phyloP scores from a whole-genome alignment of 2,888 invertebrate species.

The Ectobius pallidus region DNA sequence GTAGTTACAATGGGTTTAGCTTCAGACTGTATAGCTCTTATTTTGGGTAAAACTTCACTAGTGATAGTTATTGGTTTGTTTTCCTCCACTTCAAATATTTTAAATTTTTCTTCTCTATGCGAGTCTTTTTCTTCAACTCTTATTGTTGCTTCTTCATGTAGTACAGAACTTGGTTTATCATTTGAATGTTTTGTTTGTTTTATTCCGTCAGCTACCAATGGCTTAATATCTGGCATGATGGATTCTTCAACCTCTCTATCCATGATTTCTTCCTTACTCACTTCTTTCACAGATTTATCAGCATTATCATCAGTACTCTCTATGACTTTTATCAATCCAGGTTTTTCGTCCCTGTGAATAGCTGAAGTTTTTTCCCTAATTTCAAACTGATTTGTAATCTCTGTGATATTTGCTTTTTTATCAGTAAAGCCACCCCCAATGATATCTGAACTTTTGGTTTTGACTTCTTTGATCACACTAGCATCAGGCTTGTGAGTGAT shows the following conservation, averaged over 20 bases:
- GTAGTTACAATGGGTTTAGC: slow-evolving; percentile 51
- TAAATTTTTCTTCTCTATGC: slow-evolving; percentile 2
- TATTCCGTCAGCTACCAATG: slow-evolving; percentile 6
- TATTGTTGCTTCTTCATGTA: slow-evolving; percentile 21
- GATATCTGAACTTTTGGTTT: no score
- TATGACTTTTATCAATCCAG: no score
- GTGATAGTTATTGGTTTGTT: neutral
- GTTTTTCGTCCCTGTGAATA: no score
- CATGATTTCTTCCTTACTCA: slow-evolving; percentile 15
- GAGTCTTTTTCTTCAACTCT: slow-evolving; percentile 42
- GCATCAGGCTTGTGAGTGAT: no score
- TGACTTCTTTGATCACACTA: no score
- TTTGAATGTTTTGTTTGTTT: slow-evolving; percentile 1
- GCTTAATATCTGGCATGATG: no score
- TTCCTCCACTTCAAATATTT: slow-evolving; percentile 25
- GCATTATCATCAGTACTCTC: no score
- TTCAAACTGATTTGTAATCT: no score
- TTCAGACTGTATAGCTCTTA: slow-evolving; percentile 33
- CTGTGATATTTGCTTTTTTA: no score
- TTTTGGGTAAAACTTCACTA: slow-evolving; percentile 28
- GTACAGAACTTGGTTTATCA: neutral
- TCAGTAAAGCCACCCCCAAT: no score
- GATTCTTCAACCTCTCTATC: neutral
- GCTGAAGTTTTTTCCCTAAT: no score
- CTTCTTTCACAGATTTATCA: no score